Conservation (phyloP, 1,140 invertebrate species). For the Aradophagus sp. region DNA sequence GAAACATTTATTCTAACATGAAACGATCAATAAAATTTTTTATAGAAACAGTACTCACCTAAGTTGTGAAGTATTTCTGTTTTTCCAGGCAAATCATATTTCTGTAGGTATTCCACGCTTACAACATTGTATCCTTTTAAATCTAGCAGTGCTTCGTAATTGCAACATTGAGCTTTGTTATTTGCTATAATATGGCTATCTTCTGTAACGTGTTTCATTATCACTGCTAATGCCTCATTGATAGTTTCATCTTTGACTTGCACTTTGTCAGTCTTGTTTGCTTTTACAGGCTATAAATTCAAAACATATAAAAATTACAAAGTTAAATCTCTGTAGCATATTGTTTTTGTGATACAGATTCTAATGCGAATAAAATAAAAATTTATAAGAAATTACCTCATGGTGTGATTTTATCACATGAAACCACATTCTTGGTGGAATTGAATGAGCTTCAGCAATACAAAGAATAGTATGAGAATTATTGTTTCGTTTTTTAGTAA, state of each 20-base stretch:
- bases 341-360: too few species aligned
- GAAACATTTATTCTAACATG: too few species aligned
- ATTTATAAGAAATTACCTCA: slow-evolving; percentile 57
- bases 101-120: slow-evolving; percentile 69
- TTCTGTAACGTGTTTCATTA: slow-evolving; percentile 62
- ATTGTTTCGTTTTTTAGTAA: slow-evolving; percentile 69
- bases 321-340: neutral
- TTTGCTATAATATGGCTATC: slow-evolving; percentile 72
- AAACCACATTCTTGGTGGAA: slow-evolving; percentile 71
- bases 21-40: too few species aligned
- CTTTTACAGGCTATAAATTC: slow-evolving; percentile 57
- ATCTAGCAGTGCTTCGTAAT: slow-evolving; percentile 67
- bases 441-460: slow-evolving; percentile 70
- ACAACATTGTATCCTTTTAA: slow-evolving; percentile 68
- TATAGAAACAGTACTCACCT: slow-evolving; percentile 23
- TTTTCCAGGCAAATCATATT: slow-evolving; percentile 67
- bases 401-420: slow-evolving; percentile 67
- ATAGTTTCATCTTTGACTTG: slow-evolving; percentile 59
- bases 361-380: neutral
- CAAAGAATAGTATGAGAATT: slow-evolving; percentile 74
- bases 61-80: slow-evolving; percentile 66
- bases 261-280: slow-evolving; percentile 47
- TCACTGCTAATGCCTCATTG: slow-evolving; percentile 70
- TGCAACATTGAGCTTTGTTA: slow-evolving; percentile 68
- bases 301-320: slow-evolving; percentile 5